A percentile compares a stretch with the other conserved stretches of the same genome.
Evolutionary conservation across 2,888 invertebrate species (phyloP).

Genomic region (Euproctis similis): DNA sequence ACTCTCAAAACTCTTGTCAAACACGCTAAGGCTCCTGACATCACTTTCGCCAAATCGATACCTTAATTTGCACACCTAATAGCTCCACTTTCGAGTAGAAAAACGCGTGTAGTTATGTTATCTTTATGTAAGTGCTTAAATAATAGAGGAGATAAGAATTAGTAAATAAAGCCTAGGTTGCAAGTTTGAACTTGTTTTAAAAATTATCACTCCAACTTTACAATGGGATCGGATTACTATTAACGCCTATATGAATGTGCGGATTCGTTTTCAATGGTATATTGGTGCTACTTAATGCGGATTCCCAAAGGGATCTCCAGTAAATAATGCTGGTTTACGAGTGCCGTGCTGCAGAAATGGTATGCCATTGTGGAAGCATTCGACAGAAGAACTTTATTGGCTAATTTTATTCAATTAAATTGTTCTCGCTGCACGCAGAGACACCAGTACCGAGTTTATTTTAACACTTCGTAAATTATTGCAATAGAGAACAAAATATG

Average conservation of each 20-base stretch:
- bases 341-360: slow-evolving; percentile 40
- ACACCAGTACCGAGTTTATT: slow-evolving; percentile 38
- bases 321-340: slow-evolving; percentile 68
- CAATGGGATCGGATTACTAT: slow-evolving; percentile 41
- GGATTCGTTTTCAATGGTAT: slow-evolving; percentile 42
- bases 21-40: no score
- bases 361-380: slow-evolving; percentile 67
- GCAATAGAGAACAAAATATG: slow-evolving; percentile 57
- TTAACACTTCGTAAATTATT: slow-evolving; percentile 63
- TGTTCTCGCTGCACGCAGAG: slow-evolving; percentile 52
- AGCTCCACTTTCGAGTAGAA: no score
- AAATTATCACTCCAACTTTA: slow-evolving; percentile 27
- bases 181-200: slow-evolving; percentile 18
- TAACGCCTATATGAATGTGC: slow-evolving; percentile 40
- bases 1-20: no score
- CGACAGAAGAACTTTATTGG: slow-evolving; percentile 66
- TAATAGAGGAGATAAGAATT: no score
- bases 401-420: slow-evolving; percentile 75
- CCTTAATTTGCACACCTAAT: no score
- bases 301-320: slow-evolving; percentile 51
- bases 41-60: no score
- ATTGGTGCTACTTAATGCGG: slow-evolving; percentile 55
- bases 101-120: no score
- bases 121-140: no score
- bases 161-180: neutral